Conservation (phyloP, 2,888 invertebrate genomes). For the Choristoneura rosaceana region DNA sequence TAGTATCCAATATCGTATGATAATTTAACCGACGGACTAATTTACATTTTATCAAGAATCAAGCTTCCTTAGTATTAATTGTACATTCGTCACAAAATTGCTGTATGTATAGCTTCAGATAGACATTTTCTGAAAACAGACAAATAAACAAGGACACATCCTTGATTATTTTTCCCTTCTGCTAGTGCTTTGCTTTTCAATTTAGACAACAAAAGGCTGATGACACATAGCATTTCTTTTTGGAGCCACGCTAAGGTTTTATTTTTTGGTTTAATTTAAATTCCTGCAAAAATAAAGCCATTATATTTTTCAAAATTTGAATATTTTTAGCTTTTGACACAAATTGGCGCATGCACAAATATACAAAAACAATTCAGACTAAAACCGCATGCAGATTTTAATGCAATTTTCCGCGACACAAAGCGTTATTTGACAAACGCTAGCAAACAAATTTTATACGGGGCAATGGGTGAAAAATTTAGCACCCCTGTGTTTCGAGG, state of each 20-base stretch:
- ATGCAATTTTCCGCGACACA: conserved; percentile 29
- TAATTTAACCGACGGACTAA: too few relatives aligned
- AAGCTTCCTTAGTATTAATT: too few relatives aligned
- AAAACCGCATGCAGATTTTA: conserved; percentile 19
- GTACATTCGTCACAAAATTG: too few relatives aligned
- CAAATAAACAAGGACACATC: too few relatives aligned
- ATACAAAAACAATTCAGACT: not conserved
- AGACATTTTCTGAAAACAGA: too few relatives aligned
- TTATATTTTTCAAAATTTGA: not conserved
- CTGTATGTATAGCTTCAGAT: too few relatives aligned
- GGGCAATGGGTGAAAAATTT: conserved; percentile 29
- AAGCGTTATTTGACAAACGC: conserved; percentile 23
- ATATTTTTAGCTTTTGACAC: not conserved
- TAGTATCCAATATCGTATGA: too few relatives aligned
- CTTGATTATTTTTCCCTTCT: too few relatives aligned
- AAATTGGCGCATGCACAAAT: conserved; percentile 8
- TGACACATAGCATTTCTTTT: too few relatives aligned
- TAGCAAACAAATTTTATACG: conserved; percentile 25
- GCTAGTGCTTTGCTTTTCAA: too few relatives aligned
- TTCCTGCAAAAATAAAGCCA: not conserved
- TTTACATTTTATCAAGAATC: too few relatives aligned
- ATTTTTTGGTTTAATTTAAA: not conserved
- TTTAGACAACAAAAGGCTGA: too few relatives aligned
- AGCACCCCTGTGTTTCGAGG: conserved; percentile 22
- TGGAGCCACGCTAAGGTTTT: not conserved